Base-by-base conservation (phyloP, 2,888 invertebrate species). In the Cetonia aurata region DNA sequence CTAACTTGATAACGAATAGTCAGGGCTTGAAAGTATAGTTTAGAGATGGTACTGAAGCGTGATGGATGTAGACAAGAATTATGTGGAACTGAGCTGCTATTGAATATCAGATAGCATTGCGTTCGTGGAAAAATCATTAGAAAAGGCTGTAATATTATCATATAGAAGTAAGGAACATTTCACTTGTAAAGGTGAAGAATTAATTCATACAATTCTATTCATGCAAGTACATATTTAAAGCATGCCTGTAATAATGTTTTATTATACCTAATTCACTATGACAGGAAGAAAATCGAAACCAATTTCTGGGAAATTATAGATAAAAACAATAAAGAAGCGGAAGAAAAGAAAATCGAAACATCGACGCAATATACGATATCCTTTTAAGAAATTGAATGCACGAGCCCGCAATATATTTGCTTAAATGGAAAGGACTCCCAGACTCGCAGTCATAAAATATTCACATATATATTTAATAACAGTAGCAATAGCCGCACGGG, bases 321-420 rank as follows among this genome's bases (percentile, higher is more conserved):
- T 25, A 25, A n/a, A 44, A 42, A 59, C 59, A 44, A 59, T 25
- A 59, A 42, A 42, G 42, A 19, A n/a, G 37, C 37, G 37, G 37
- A 8, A 37, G 37, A 37, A 59, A 33, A 60, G 17, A 31, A 57
- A 15, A 46, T 46, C 33, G 33, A 33, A 31, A 48, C 60, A 60
- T 13, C 48, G 31, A 31, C 46, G 46, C 33, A 15, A 48, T 25
- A 48, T 15, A 31, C 37, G 37, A 46, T 13, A 62, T 62, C 57
- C 68, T 69, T 69, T 69, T 69, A 69, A 69, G 69, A 55, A 69
- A 69, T 69, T 62, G 55, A 52, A 55, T 62, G 42, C 69, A 46
- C 60, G 46, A 55, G 12, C 25, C 42, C 52, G 55, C 56, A 44
- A 57, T 67, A 67, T 48, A 67, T 57, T 57, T 56, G 46, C 56